Conservation (phyloP, 2,113 vertebrate species). For the Formicarius rufipectus region DNA sequence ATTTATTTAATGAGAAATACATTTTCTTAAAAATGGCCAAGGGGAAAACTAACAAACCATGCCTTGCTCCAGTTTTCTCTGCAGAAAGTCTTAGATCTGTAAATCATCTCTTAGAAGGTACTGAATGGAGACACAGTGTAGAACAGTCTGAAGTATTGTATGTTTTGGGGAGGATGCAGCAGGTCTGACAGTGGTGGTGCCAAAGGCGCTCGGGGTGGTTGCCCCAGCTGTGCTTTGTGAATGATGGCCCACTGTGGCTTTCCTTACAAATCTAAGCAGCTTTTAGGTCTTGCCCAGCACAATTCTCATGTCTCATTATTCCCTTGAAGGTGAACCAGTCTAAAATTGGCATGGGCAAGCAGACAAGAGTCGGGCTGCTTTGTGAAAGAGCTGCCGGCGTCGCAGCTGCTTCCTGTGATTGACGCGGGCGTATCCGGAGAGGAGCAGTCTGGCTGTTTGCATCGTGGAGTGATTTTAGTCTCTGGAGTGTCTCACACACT, state of each 20-base stretch:
- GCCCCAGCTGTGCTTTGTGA: not conserved
- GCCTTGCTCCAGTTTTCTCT: not conserved
- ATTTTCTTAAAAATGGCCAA: not conserved
- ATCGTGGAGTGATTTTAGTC: constrained; percentile 23
- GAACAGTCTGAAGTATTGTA: rapidly evolving
- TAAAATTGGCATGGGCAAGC: not conserved
- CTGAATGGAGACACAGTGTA: not conserved
- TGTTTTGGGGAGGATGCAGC: not conserved
- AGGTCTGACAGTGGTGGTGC: not conserved
- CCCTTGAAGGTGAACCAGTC: not conserved
- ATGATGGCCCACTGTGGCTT: rapidly evolving
- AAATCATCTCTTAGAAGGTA: not conserved
- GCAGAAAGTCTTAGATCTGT: not conserved
- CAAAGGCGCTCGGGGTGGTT: rapidly evolving
- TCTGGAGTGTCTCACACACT: not conserved
- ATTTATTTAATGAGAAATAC: not conserved
- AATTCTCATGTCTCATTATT: rapidly evolving
- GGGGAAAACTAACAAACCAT: not conserved
- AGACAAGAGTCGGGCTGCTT: not conserved
- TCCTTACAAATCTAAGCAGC: not conserved
- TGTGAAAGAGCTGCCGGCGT: not conserved
- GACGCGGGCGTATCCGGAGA: constrained; percentile 39
- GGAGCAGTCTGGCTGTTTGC: constrained; percentile 48
- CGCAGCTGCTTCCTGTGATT: constrained; percentile 69
- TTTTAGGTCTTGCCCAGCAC: not conserved